Evolutionary conservation across 1,140 invertebrate genomes (phyloP).

Genomic region (Trachelipus rathkii): DNA sequence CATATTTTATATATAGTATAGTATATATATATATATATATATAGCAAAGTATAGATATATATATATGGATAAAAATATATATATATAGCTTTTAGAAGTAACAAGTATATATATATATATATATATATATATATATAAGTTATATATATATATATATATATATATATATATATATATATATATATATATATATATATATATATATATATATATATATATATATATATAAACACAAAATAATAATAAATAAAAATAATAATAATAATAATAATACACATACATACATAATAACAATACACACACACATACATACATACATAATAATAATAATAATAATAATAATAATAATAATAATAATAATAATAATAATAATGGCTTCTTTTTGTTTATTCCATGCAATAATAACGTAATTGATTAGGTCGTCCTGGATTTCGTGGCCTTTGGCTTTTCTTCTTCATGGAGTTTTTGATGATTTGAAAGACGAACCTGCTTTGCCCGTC

Average conservation of each 20-base stretch:
- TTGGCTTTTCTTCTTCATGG: constrained; percentile 78
- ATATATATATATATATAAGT: constrained; percentile 22
- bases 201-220: constrained; percentile 19
- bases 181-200: constrained; percentile 19
- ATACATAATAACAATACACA: too few relatives aligned
- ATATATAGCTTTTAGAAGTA: constrained; percentile 1
- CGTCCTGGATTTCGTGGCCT: constrained; percentile 85
- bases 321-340: too few relatives aligned
- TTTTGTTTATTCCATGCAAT: not conserved
- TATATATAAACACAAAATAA: not conserved
- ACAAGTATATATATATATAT: constrained; percentile 16
- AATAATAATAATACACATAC: too few relatives aligned
- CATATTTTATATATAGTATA: constrained; percentile 11
- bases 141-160: too few relatives aligned
- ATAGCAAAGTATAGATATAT: constrained; percentile 24
- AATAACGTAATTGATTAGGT: constrained; percentile 47
- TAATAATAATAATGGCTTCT: too few relatives aligned
- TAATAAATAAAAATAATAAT: too few relatives aligned
- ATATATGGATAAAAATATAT: constrained; percentile 17
- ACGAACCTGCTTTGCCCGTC: constrained; percentile 63
- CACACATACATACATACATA: too few relatives aligned
- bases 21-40: constrained; percentile 29
- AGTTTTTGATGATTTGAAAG: constrained; percentile 62
- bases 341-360: too few relatives aligned
- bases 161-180: constrained; percentile 24